Evolutionary conservation across 2,113 vertebrate genomes (phyloP).

Genomic region (Tapirus terrestris): DNA sequence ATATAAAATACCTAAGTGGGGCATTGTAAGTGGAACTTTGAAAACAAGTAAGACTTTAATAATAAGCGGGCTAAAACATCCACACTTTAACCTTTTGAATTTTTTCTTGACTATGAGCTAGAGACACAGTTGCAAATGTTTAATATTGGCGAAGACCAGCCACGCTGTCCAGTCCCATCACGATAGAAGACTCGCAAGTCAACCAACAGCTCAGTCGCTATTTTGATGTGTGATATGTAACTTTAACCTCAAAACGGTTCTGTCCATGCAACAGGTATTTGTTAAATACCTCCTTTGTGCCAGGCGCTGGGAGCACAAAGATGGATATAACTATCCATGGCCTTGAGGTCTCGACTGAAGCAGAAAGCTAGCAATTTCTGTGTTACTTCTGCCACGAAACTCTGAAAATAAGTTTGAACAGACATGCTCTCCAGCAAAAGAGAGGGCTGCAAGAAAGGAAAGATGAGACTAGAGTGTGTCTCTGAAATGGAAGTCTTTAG

Average conservation of each 20-base stretch:
- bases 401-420: neutral
- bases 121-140: no score
- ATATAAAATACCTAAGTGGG: neutral
- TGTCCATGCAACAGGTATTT: no score
- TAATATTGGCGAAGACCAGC: neutral
- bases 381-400: neutral
- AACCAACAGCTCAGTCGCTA: neutral
- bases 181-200: neutral
- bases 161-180: fast-evolving
- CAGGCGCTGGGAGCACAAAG: neutral
- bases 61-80: neutral
- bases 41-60: neutral
- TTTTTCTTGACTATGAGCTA: neutral
- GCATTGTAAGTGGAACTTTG: no score
- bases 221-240: neutral
- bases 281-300: neutral
- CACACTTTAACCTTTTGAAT: neutral
- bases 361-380: neutral
- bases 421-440: neutral
- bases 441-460: fast-evolving
- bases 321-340: fast-evolving
- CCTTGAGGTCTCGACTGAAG: neutral
- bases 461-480: fast-evolving
- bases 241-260: neutral
- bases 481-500: neutral